Conservation (phyloP, 2,797 vertebrate species). For the Ceryle rudis region DNA sequence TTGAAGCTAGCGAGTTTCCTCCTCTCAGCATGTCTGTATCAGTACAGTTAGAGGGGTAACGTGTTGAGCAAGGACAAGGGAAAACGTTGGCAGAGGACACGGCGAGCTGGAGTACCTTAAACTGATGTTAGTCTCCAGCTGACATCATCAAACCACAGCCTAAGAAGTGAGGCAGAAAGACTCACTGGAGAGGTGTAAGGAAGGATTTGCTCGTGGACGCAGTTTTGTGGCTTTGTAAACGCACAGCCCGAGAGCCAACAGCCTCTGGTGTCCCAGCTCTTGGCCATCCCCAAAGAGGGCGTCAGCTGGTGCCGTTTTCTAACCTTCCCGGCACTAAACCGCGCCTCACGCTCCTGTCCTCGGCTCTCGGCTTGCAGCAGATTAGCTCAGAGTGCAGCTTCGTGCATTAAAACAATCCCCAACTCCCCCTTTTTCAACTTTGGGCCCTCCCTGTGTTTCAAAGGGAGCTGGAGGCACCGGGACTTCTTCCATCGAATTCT, state of each 20-base stretch:
- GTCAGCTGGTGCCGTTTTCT: not conserved
- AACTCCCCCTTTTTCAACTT: not conserved
- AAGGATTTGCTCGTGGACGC: not conserved
- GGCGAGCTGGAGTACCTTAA: not conserved
- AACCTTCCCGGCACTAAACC: not conserved
- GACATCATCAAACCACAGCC: not conserved
- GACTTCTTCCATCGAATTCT: not conserved
- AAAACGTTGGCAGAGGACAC: not conserved
- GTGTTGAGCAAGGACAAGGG: not conserved
- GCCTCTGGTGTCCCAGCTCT: not conserved
- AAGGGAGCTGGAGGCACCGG: not conserved
- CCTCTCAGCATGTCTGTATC: not conserved
- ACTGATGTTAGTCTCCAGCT: not conserved
- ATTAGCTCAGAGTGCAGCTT: not conserved
- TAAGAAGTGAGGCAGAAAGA: not conserved
- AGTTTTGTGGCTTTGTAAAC: not conserved
- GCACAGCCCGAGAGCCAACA: not conserved
- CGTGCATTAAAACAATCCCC: not conserved
- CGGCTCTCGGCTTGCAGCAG: not conserved
- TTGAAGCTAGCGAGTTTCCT: not conserved
- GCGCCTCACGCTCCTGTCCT: fast-evolving
- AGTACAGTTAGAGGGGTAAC: not conserved
- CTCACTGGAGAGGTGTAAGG: not conserved
- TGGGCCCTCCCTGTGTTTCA: not conserved
- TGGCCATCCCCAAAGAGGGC: not conserved